Percentiles rank a stretch among this genome's conserved stretches.
phyloP scores from a whole-genome alignment of 2,797 vertebrate species.

The Philypnodon macrostomus region DNA sequence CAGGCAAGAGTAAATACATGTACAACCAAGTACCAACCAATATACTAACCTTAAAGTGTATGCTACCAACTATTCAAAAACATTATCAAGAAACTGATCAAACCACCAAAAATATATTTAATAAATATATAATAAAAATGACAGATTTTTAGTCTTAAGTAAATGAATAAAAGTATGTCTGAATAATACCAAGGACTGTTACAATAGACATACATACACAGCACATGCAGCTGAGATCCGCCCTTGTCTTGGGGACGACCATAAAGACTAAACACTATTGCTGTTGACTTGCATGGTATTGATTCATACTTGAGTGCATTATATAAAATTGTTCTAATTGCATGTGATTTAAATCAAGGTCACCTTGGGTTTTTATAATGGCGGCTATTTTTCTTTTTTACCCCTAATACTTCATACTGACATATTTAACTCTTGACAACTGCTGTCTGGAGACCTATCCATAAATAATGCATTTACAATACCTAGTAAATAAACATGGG shows the following conservation, averaged over 20 bases:
- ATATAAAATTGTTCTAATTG: slow-evolving; percentile 90
- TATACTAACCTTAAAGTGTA: too few relatives aligned
- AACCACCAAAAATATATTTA: too few relatives aligned
- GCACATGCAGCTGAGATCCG: slow-evolving; percentile 9
- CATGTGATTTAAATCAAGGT: slow-evolving; percentile 85
- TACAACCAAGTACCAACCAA: slow-evolving; percentile 1
- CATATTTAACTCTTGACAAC: slow-evolving; percentile 95
- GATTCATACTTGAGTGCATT: slow-evolving; percentile 78
- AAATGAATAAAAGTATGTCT: too few relatives aligned
- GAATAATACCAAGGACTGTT: neutral
- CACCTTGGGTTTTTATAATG: slow-evolving; percentile 92
- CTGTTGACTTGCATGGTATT: slow-evolving; percentile 69
- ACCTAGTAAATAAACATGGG: slow-evolving; percentile 97
- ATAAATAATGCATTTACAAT: slow-evolving; percentile 99
- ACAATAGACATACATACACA: neutral
- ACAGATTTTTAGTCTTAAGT: neutral
- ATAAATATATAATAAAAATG: neutral
- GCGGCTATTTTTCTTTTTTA: slow-evolving; percentile 81
- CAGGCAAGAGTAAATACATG: slow-evolving; percentile 24
- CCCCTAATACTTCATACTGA: slow-evolving; percentile 84
- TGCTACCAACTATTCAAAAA: neutral
- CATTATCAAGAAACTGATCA: neutral
- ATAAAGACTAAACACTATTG: slow-evolving; percentile 62
- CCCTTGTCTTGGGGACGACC: slow-evolving; percentile 68
- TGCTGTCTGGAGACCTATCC: slow-evolving; percentile 89